These are phyloP conservation scores for Cerceris ruficornis DNA, from an alignment of 2,888 invertebrate species.

Conservation along the genomic window DNA sequence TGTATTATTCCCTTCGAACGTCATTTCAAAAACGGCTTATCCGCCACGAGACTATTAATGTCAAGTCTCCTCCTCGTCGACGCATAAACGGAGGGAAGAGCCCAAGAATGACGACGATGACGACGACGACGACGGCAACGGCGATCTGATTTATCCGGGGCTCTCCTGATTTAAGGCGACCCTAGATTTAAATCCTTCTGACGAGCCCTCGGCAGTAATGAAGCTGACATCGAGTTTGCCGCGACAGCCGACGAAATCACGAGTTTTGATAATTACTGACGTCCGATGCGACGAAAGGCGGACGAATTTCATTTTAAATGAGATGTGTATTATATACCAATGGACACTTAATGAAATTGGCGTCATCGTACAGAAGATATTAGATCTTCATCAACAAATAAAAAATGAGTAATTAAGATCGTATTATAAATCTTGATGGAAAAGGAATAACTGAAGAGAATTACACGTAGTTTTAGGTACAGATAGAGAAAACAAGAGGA, in stretches of 20 bases:
- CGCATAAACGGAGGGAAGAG: slow-evolving; percentile 61
- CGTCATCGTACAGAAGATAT: too few species aligned
- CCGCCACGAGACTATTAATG: slow-evolving; percentile 69
- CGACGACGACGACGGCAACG: slow-evolving; percentile 30
- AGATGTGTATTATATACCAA: too few species aligned
- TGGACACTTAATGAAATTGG: neutral
- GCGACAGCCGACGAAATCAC: slow-evolving; percentile 22
- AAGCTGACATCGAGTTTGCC: slow-evolving; percentile 54
- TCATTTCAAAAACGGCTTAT: slow-evolving; percentile 71
- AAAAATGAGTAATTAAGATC: too few species aligned
- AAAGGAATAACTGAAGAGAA: too few species aligned
- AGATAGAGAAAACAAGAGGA: too few species aligned
- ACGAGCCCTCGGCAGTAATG: slow-evolving; percentile 49
- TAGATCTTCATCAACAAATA: too few species aligned
- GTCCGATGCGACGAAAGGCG: neutral
- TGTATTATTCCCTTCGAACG: slow-evolving; percentile 71
- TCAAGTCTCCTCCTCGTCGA: slow-evolving; percentile 62
- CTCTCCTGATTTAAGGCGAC: slow-evolving; percentile 58
- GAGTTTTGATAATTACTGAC: slow-evolving; percentile 37
- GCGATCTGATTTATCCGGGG: slow-evolving; percentile 56
- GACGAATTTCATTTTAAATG: slow-evolving; percentile 12
- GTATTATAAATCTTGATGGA: too few species aligned
- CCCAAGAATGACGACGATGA: slow-evolving; percentile 39
- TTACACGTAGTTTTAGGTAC: too few species aligned
- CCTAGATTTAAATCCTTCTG: slow-evolving; percentile 56